Evolutionary conservation across 2,113 vertebrate genomes (phyloP).

Genomic region (Cepphus grylle): DNA sequence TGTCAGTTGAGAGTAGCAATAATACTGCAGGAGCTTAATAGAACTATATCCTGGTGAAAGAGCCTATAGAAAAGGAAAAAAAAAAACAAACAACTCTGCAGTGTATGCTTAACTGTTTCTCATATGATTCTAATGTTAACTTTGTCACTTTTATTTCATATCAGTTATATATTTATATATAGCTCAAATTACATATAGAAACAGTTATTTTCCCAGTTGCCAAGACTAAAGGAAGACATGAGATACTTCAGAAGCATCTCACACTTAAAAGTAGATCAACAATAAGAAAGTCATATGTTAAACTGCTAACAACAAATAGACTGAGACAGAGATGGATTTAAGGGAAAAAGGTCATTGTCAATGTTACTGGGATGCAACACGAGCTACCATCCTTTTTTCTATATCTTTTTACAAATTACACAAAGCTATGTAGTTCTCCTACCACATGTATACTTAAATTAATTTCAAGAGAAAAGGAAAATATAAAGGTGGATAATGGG

Average conservation of each 20-base stretch:
- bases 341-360: not conserved
- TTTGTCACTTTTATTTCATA: not conserved
- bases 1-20: constrained; percentile 37
- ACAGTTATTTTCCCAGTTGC: not conserved
- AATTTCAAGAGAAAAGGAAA: not conserved
- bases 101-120: not conserved
- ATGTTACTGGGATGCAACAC: not conserved
- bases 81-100: not conserved
- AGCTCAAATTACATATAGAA: not conserved
- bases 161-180: not conserved
- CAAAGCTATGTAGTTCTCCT: not conserved
- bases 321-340: not conserved
- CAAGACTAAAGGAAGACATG: not conserved
- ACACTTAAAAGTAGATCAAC: not conserved
- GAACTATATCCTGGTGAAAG: constrained; percentile 4
- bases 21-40: constrained; percentile 6
- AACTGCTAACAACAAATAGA: not conserved
- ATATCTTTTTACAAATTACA: not conserved
- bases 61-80: not conserved
- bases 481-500: not conserved
- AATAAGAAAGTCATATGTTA: not conserved
- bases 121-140: not conserved
- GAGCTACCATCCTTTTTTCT: not conserved
- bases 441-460: not conserved
- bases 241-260: not conserved